Evolutionary conservation across 1,140 invertebrate genomes (phyloP), one percentile per base, ranked within the genome.

Genomic region (Drosophila truncata): DNA sequence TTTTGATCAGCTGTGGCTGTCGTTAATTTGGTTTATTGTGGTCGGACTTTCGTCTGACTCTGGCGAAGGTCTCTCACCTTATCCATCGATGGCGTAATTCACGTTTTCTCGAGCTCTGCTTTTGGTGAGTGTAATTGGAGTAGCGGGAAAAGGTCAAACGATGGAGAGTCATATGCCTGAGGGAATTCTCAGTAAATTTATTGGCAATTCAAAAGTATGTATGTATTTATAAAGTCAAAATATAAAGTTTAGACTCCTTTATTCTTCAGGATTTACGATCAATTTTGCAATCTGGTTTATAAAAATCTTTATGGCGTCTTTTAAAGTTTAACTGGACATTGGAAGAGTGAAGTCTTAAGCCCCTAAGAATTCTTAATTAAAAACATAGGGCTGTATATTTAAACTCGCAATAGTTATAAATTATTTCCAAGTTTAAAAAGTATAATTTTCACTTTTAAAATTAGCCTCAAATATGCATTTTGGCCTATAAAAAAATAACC

Each of bases 11-110:
- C 73, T 60, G 61, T 61, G 46, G 84, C 85, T 87, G 84, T 81
- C 63, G 82, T 88, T 80, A 80, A 80, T 87, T 90, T 80, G 72
- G 80, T 90, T 87, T 80, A 88, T 88, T 87, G 85, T 90, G 84
- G 57, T 50, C 35, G 35, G 47, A 29, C 44, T 66, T 67, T 58
- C 35, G 29, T 44, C 63, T 67, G 73, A 5, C 14, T 46, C 62
- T 50, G 55, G 62, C 65, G 84, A 87, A 87, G 84, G 84, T 90
- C 84, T 87, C 72, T 78, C 63, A 64, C 71, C 58, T 78, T 52
- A 61, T 50, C 58, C 52, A 55, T 50, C 46, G 64, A 80, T 88
- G 76, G 76, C 84, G 80, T 81, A 88, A 87, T 81, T 74, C 66
- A 72, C 50, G 44, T 67, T 75, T 80, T 74, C 33, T 60, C 44